Conservation (phyloP, 1,140 invertebrate genomes). For the Hylaeus volcanicus region DNA sequence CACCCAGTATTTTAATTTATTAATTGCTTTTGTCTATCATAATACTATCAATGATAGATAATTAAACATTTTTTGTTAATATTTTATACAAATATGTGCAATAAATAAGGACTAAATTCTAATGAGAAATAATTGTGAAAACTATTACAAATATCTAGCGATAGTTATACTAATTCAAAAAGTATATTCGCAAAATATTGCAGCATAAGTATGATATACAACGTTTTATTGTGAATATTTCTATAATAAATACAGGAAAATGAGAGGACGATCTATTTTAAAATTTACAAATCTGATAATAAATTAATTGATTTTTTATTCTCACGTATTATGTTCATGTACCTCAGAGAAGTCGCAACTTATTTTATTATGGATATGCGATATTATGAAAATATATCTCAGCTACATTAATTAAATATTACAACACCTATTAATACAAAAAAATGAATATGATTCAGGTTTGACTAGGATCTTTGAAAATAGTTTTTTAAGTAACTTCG, state of each 20-base stretch:
- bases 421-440: neutral
- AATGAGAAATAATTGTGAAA: neutral
- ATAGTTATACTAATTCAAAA: neutral
- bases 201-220: neutral
- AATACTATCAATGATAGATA: neutral
- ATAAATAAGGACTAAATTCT: conserved; percentile 27
- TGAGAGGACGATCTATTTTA: neutral
- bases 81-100: conserved; percentile 40
- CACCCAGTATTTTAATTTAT: conserved; percentile 22
- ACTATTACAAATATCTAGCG: neutral
- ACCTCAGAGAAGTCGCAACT: neutral
- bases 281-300: neutral
- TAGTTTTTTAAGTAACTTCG: neutral
- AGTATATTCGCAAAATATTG: neutral
- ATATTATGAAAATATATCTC: too few species aligned
- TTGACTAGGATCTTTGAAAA: conserved; percentile 30
- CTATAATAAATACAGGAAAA: neutral
- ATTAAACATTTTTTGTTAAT: conserved; percentile 17
- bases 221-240: neutral
- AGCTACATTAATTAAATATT: neutral
- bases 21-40: conserved; percentile 9
- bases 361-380: neutral
- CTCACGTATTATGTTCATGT: neutral
- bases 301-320: neutral
- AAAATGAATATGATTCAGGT: neutral